phyloP scores from a whole-genome alignment of 2,797 vertebrate genomes.

The Brachyrhaphis roseni region DNA sequence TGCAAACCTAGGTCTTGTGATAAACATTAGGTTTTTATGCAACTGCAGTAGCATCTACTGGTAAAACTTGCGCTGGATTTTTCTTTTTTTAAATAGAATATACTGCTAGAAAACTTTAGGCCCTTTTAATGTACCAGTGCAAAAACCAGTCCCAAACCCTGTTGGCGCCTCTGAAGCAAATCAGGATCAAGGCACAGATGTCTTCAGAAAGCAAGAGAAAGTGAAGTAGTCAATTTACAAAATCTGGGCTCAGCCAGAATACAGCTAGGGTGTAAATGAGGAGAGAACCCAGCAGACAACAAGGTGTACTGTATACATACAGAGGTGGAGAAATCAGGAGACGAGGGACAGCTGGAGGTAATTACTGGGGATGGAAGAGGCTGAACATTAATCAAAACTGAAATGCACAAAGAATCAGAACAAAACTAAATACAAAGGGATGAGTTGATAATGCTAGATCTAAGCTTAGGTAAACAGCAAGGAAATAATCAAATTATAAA shows the following conservation, averaged over 20 bases:
- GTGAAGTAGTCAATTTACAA: not conserved
- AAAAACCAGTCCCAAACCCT: not conserved
- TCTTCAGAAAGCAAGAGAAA: not conserved
- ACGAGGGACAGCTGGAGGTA: not conserved
- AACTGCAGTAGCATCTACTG: not conserved
- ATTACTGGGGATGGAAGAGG: not conserved
- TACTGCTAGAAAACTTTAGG: not conserved
- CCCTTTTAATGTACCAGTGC: not conserved
- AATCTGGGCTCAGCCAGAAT: not conserved
- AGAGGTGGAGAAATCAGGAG: not conserved
- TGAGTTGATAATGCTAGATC: not conserved
- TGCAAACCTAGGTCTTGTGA: not conserved
- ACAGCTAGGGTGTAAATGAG: not conserved
- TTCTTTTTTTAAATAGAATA: not conserved
- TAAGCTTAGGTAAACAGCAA: not conserved
- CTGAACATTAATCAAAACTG: not conserved
- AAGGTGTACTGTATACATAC: not conserved
- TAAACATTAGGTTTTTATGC: not conserved
- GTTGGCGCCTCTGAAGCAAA: not conserved
- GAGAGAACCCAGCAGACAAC: not conserved
- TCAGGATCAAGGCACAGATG: not conserved
- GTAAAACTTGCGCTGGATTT: not conserved
- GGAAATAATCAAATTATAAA: not conserved
- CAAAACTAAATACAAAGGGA: not conserved
- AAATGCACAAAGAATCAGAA: not conserved